Percentiles rank a stretch among this genome's conserved stretches.
Conservation (phyloP, 2,888 invertebrate species). For the Ephialtes manifestator region DNA sequence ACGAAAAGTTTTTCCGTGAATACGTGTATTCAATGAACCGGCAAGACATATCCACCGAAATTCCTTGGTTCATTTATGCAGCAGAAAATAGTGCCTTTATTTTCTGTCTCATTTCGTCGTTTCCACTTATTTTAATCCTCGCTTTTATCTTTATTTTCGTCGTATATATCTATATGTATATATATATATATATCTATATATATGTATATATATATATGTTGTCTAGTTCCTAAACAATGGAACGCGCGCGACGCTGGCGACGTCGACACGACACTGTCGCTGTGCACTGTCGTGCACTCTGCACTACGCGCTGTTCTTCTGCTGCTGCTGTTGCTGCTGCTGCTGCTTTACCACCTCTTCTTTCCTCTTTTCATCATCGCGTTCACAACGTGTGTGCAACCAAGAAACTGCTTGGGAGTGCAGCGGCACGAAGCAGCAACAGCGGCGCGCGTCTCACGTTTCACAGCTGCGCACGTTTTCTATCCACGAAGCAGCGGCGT, state of each 20-base stretch:
- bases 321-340: background rate
- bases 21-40: background rate
- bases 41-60: background rate
- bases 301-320: constrained; percentile 58
- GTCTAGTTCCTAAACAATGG: constrained; percentile 48
- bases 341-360: background rate
- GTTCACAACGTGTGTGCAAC: constrained; percentile 40
- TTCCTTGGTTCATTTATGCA: background rate
- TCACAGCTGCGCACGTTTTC: constrained; percentile 75
- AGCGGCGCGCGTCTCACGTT: constrained; percentile 75
- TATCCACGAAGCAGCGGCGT: constrained; percentile 1
- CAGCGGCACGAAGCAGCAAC: constrained; percentile 65
- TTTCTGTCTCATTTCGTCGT: background rate
- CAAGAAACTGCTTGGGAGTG: constrained; percentile 57
- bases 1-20: background rate
- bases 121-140: constrained; percentile 2
- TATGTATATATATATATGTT: constrained; percentile 3
- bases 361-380: constrained; percentile 22
- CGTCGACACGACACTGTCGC: constrained; percentile 64
- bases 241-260: constrained; percentile 57
- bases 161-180: background rate
- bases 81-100: background rate
- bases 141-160: background rate
- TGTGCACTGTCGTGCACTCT: constrained; percentile 57
- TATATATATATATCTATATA: too few relatives aligned